Conservation (phyloP, 2,113 vertebrate species). For the Rhegmatorhina hoffmannsi region DNA sequence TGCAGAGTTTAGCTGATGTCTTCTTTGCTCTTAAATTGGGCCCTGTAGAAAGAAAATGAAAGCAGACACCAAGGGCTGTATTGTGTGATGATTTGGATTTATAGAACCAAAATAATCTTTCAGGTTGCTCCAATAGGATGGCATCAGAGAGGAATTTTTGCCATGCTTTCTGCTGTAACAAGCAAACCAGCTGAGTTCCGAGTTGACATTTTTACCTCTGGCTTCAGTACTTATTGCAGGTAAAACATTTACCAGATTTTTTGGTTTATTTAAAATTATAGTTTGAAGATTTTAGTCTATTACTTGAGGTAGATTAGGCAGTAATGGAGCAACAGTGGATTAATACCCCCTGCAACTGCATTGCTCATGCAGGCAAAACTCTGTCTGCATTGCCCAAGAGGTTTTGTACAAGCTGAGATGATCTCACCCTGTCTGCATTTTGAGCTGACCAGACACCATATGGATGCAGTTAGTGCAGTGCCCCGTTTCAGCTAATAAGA, state of each 20-base stretch:
- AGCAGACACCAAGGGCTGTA: not conserved
- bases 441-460: conserved; percentile 24
- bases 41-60: not conserved
- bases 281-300: not conserved
- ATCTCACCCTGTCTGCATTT: conserved; percentile 16
- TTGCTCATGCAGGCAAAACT: not conserved
- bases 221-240: not conserved
- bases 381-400: not conserved
- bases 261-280: not conserved
- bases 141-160: not conserved
- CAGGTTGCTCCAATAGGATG: not conserved
- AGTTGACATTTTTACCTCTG: not conserved
- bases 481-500: not conserved
- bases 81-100: not conserved
- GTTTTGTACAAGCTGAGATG: not conserved
- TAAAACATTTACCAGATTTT: not conserved
- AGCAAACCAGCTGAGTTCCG: not conserved
- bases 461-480: conserved; percentile 8
- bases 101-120: not conserved
- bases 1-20: not conserved
- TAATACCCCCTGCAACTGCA: not conserved
- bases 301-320: not conserved
- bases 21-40: not conserved
- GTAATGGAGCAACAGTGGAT: not conserved
- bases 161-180: not conserved